Percentiles rank a stretch among this genome's conserved stretches.
Evolutionary conservation across 2,888 invertebrate species (phyloP).

Genomic region (Crepidodera aurea): DNA sequence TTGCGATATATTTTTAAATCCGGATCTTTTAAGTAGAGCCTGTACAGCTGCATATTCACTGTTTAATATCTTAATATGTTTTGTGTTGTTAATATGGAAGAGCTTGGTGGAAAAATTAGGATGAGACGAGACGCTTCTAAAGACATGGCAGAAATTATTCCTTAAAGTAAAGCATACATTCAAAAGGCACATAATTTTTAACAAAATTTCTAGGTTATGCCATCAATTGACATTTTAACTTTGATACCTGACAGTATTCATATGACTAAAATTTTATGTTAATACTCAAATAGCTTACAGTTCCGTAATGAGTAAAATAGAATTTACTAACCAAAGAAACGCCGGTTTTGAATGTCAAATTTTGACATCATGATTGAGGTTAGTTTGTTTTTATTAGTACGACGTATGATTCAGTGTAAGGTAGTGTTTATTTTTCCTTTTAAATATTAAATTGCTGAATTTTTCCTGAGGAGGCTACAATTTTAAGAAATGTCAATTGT

Average conservation of each 20-base stretch:
- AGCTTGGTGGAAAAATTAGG: neutral
- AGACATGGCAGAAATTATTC: constrained; percentile 14
- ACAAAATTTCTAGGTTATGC: constrained; percentile 12
- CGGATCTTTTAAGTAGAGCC: constrained; percentile 65
- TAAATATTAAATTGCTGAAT: no score
- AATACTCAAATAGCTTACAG: no score
- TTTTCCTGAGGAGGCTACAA: no score
- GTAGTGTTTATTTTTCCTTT: no score
- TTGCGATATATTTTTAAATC: constrained; percentile 59
- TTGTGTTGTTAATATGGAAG: constrained; percentile 23
- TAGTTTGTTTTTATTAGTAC: no score
- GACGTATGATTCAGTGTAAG: no score
- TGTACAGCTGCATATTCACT: constrained; percentile 69
- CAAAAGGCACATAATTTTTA: constrained; percentile 16
- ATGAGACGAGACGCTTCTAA: neutral
- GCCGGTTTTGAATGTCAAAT: no score
- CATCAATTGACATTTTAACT: constrained; percentile 1
- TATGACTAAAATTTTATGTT: no score
- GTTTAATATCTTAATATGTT: constrained; percentile 48
- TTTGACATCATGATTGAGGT: no score
- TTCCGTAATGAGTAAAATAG: no score
- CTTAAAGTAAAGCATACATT: constrained; percentile 14
- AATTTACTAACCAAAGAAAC: no score
- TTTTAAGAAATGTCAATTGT: constrained; percentile 46
- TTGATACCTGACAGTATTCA: no score